Base-by-base conservation (phyloP, 2,113 vertebrate species). In the Podarcis muralis region DNA sequence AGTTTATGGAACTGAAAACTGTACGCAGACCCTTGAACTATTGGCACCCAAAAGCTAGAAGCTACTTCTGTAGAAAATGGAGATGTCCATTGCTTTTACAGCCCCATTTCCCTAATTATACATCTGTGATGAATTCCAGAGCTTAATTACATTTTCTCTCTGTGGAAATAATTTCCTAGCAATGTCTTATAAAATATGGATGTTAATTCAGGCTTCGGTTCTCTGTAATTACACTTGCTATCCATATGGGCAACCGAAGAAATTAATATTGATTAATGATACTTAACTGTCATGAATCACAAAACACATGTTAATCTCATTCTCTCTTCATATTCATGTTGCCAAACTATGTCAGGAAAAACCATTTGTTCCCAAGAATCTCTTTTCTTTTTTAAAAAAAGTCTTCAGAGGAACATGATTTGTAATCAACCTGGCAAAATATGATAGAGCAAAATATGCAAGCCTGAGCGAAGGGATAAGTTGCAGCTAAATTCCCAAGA, bases 261-360 rank as follows among this genome's bases (percentile, higher is more conserved):
- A 94, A 66, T 93, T 95, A 20, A 87, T 84, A 82, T 92, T 93
- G 35, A 2, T 92, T 94, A 93, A 92, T 82, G 30, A 86, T 92
- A 65, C 9, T 81, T 71, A 91, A 93, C n/a, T 27, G 43, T 83
- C 62, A 94, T 89, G 87, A 94, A 92, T 90, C 0, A 0, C 86
- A 81, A 93, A 92, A 35, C 62, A 76, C n/a, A 79, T 91, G 76
- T 88, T 94, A 90, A 91, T 87, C 80, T 68, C 68, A 40, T 92
- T 91, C 27, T 20, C 91, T 80, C 93, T 94, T 89, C 82, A 90
- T 88, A 84, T 87, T 88, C 90, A 35, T 57, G 75, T 90, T 92
- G 84, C 77, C 85, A 93, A 94, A 95, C 91, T 92, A 92, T 89
- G 87, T 37, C 91, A 91, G 77, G 90, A 88, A 93, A 71, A 93